Conservation (phyloP, 2,888 invertebrate species). For the Herminia tarsipennalis region DNA sequence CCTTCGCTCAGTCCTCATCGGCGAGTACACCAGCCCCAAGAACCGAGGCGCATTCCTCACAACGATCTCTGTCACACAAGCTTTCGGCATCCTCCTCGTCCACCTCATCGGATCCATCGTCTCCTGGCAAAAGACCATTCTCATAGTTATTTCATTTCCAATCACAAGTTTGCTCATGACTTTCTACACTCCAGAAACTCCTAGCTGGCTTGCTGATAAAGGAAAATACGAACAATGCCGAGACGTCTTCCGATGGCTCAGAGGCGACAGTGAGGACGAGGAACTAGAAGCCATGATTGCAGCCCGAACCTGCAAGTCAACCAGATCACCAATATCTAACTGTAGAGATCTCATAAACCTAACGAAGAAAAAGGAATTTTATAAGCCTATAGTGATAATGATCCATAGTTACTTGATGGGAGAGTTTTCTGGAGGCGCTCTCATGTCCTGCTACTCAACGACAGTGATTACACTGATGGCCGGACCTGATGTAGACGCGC, state of each 20-base stretch:
- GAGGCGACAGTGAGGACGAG: slow-evolving; percentile 78
- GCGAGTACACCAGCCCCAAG: slow-evolving; percentile 85
- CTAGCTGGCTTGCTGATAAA: slow-evolving; percentile 86
- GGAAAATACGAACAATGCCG: slow-evolving; percentile 82
- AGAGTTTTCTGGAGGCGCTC: slow-evolving; percentile 87
- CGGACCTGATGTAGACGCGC: slow-evolving; percentile 83
- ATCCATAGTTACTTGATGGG: slow-evolving; percentile 84
- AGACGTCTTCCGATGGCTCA: slow-evolving; percentile 82
- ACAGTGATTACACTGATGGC: slow-evolving; percentile 82
- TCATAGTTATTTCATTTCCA: slow-evolving; percentile 74
- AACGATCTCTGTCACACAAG: slow-evolving; percentile 84
- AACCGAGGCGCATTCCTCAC: slow-evolving; percentile 87
- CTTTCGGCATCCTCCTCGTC: slow-evolving; percentile 85
- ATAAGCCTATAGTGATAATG: slow-evolving; percentile 84
- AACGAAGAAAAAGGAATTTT: slow-evolving; percentile 74
- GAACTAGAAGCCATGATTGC: slow-evolving; percentile 68
- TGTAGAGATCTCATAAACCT: slow-evolving; percentile 26
- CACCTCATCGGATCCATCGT: slow-evolving; percentile 87
- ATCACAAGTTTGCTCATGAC: slow-evolving; percentile 72
- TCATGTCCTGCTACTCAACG: slow-evolving; percentile 87
- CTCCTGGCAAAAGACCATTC: slow-evolving; percentile 83
- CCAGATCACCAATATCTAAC: slow-evolving; percentile 24
- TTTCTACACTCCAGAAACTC: slow-evolving; percentile 85
- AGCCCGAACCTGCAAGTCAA: slow-evolving; percentile 45
- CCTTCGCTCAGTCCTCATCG: slow-evolving; percentile 79